These are phyloP conservation scores for Sphyrna mokarran DNA, from an alignment of 2,113 vertebrate genomes.

Conservation along the genomic window DNA sequence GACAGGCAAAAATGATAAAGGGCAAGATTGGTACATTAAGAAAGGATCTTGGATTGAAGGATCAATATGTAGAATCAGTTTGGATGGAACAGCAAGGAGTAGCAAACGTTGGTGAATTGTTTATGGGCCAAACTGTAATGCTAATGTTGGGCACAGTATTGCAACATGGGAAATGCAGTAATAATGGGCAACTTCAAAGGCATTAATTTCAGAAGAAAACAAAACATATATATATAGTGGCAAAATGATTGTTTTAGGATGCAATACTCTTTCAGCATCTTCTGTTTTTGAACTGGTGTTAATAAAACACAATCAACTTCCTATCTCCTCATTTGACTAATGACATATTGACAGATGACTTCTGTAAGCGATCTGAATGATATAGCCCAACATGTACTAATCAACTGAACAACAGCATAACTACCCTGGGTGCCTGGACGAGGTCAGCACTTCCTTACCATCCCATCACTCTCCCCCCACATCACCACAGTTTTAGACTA, in stretches of 20 bases:
- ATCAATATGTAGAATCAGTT: too few species aligned
- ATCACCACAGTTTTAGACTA: constrained; percentile 46
- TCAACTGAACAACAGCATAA: constrained; percentile 46
- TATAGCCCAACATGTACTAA: constrained; percentile 16
- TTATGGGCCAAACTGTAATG: too few species aligned
- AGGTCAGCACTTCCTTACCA: constrained; percentile 44
- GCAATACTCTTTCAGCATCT: neutral
- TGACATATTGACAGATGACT: constrained; percentile 43
- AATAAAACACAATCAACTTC: constrained; percentile 20
- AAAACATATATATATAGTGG: too few species aligned
- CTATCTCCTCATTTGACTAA: constrained; percentile 19
- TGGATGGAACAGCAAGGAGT: too few species aligned
- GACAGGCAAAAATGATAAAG: too few species aligned
- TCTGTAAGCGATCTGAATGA: constrained; percentile 44
- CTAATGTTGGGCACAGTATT: too few species aligned
- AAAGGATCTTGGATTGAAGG: too few species aligned
- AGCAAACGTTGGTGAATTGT: too few species aligned
- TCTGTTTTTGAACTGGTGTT: constrained; percentile 2
- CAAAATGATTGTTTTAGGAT: neutral
- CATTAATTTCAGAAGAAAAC: too few species aligned
- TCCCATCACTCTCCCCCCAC: neutral
- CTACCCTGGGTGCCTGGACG: neutral
- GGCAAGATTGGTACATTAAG: too few species aligned
- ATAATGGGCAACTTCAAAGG: too few species aligned
- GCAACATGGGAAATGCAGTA: too few species aligned